phyloP scores from a whole-genome alignment of 2,797 vertebrate genomes.

The Crocodylus rhombifer region DNA sequence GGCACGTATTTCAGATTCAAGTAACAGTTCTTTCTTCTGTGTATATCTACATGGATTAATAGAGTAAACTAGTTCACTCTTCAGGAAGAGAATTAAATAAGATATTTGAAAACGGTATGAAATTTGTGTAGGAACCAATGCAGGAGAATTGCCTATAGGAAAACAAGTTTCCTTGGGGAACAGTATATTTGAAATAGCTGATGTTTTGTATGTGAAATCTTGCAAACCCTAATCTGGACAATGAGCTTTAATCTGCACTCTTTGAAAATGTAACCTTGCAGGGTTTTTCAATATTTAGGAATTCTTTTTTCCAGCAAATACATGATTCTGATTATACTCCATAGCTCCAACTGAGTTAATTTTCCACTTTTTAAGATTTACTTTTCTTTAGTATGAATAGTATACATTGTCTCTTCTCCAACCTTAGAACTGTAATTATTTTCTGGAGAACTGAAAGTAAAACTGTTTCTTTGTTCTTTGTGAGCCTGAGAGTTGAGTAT shows the following conservation, averaged over 20 bases:
- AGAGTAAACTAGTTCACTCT: neutral
- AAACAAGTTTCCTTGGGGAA: slow-evolving; percentile 64
- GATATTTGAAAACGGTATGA: neutral
- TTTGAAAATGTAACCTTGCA: slow-evolving; percentile 21
- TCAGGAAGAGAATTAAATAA: neutral
- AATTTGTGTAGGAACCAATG: neutral
- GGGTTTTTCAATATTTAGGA: neutral
- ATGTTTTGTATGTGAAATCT: slow-evolving; percentile 40
- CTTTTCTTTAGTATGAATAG: neutral
- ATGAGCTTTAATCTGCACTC: neutral
- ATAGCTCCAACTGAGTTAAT: neutral
- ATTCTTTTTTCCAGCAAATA: slow-evolving; percentile 6
- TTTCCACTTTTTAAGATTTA: neutral
- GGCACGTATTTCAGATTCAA: slow-evolving; percentile 75
- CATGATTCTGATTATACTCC: neutral
- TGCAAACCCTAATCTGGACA: slow-evolving; percentile 26
- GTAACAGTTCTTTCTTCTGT: slow-evolving; percentile 45
- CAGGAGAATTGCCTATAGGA: slow-evolving; percentile 57
- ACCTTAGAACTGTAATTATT: neutral
- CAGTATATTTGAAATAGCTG: slow-evolving; percentile 43
- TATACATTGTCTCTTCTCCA: neutral
- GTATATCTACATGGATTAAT: neutral
- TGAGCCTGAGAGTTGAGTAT: neutral
- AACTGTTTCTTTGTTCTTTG: neutral
- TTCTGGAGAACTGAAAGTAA: neutral